Evolutionary conservation across 2,888 invertebrate genomes (phyloP), one percentile per base, ranked within the genome.

Genomic region (Meganola albula): DNA sequence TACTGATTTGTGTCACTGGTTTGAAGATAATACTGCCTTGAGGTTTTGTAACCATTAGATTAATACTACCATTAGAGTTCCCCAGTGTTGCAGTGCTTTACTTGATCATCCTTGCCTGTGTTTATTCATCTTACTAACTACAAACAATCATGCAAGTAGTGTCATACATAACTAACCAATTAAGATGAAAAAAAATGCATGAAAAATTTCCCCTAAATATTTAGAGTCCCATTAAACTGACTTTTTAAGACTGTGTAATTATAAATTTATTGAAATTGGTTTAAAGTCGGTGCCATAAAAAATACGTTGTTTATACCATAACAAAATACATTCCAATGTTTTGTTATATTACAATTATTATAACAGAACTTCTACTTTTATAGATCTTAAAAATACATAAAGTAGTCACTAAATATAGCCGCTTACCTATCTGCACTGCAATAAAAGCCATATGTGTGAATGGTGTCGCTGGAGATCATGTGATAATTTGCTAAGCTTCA

Each of bases 21-120:
- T 83, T 85, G 80, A 76, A 72, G 63, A 82, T 80, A 82, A 78
- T 77, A 74, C 56, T 77, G 82, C 76, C 80, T 82, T 82, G 77
- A 83, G 87, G 65, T 87, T 83, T 63, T 85, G 75, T 77, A 77
- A 82, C 64, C 80, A 78, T 68, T 82, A 76, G 75, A 76, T 76
- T 85, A 86, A 75, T 84, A 63, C 68, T 71, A 56, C 74, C 75
- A 71, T 76, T 76, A 76, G 71, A 82, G 66, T 72, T 70, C 85
- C 87, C 77, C 85, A 84, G 76, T 76, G 77, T 74, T 77, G 73
- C 84, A 85, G 86, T 80, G 87, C 87, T 87, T 87, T 84, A 85
- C 84, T 86, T 73, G 80, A 80, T 87, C 85, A 87, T 87, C 87
- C 87, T 87, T 87, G 87, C 87, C 87, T 87, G 87, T 82, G 85